Evolutionary conservation across 2,797 vertebrate species (phyloP).

Genomic region (Microtus obscurus): DNA sequence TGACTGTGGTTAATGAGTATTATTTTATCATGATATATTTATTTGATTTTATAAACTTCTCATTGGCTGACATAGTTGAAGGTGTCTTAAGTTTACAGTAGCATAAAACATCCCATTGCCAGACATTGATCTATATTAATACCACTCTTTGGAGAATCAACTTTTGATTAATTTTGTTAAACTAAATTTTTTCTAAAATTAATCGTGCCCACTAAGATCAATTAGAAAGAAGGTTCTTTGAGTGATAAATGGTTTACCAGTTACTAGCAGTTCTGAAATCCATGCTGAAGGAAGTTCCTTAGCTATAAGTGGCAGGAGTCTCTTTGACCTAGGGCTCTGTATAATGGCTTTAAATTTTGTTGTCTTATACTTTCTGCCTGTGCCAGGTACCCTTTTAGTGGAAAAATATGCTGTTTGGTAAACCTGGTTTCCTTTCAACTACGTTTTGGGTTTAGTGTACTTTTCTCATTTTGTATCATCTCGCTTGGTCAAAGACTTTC

Average conservation of each 20-base stretch:
- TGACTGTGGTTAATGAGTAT: not conserved
- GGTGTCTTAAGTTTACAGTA: not conserved
- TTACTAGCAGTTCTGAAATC: not conserved
- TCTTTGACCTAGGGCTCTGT: rapidly evolving
- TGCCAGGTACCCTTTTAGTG: rapidly evolving
- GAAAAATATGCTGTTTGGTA: not conserved
- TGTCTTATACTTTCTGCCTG: not conserved
- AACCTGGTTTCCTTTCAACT: not conserved
- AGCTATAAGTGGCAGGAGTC: not conserved
- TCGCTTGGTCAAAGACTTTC: not conserved
- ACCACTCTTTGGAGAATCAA: not conserved
- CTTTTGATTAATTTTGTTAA: not conserved
- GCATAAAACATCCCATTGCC: not conserved
- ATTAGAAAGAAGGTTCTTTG: not conserved
- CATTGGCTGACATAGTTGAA: not conserved
- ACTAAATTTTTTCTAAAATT: not conserved
- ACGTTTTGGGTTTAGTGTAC: not conserved
- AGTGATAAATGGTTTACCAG: not conserved
- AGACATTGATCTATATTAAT: not conserved
- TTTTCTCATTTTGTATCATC: not conserved
- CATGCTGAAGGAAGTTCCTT: not conserved
- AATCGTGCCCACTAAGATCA: not conserved
- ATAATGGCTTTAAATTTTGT: not conserved
- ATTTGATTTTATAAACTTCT: not conserved
- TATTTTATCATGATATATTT: not conserved